phyloP scores from a whole-genome alignment of 2,797 vertebrate genomes.

The Onychomys torridus region DNA sequence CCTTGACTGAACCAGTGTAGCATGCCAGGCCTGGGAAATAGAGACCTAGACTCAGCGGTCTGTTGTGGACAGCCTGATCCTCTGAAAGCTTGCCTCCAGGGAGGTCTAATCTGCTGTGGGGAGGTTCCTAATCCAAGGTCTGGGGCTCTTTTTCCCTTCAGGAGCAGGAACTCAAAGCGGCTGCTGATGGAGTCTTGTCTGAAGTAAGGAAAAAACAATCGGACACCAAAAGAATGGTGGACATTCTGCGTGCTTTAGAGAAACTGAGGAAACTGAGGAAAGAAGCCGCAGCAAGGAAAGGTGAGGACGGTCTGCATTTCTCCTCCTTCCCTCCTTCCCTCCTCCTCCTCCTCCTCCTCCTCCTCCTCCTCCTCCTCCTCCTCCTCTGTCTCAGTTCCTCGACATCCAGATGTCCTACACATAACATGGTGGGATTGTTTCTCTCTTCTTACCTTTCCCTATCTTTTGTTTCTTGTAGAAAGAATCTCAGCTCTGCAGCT shows the following conservation, averaged over 20 bases:
- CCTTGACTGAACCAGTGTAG: neutral
- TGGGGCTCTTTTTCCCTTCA: constrained; percentile 75
- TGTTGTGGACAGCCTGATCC: neutral
- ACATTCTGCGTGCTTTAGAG: constrained; percentile 93
- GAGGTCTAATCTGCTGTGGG: neutral
- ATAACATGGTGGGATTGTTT: no score
- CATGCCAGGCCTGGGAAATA: neutral
- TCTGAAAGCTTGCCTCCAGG: neutral
- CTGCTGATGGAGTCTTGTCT: constrained; percentile 94
- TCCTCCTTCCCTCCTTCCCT: neutral
- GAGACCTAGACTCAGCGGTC: neutral
- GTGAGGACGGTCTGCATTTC: constrained; percentile 80
- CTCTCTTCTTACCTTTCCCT: neutral
- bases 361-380: neutral
- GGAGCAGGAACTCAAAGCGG: constrained; percentile 95
- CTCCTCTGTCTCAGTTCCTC: neutral
- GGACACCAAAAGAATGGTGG: constrained; percentile 95
- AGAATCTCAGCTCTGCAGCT: neutral
- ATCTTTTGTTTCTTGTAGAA: neutral
- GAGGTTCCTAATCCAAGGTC: neutral
- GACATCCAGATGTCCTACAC: no score
- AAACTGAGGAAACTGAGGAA: constrained; percentile 95
- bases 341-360: neutral
- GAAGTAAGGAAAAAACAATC: constrained; percentile 97
- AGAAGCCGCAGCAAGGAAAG: constrained; percentile 95